A percentile compares a stretch with the other conserved stretches of the same genome.
Conservation (phyloP, 2,888 invertebrate species). For the Acleris holmiana region DNA sequence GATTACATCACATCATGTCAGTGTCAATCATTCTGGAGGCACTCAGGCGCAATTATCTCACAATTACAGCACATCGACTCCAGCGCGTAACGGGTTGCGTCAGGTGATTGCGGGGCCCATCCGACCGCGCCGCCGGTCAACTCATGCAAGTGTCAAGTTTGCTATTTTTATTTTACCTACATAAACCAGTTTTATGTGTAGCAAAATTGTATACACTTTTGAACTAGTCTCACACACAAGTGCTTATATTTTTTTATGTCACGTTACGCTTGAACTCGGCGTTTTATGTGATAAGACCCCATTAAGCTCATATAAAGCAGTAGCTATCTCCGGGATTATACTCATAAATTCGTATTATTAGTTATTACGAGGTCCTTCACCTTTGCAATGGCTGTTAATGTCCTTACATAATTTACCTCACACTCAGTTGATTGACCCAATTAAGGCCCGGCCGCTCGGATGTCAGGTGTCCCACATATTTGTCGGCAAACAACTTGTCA, state of each 20-base stretch:
- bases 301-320: constrained; percentile 9
- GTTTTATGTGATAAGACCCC: constrained; percentile 8
- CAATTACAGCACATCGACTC: constrained; percentile 36
- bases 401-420: constrained; percentile 41
- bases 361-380: constrained; percentile 26
- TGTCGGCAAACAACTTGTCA: constrained; percentile 68
- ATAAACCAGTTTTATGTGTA: background rate
- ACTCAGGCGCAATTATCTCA: constrained; percentile 37
- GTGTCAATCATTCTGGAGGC: constrained; percentile 39
- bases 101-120: constrained; percentile 34
- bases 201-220: constrained; percentile 1
- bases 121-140: constrained; percentile 30
- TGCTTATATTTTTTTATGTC: constrained; percentile 1
- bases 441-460: constrained; percentile 34
- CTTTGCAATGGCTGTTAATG: constrained; percentile 19
- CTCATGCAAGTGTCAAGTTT: constrained; percentile 39
- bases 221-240: constrained; percentile 7
- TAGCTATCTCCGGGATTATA: constrained; percentile 29
- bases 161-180: constrained; percentile 31
- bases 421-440: constrained; percentile 43
- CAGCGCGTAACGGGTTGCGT: constrained; percentile 37
- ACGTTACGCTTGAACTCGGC: background rate
- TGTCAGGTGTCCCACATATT: constrained; percentile 66
- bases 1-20: constrained; percentile 43
- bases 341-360: constrained; percentile 32